These are phyloP conservation scores for Notiomystis cincta DNA, from an alignment of 2,113 vertebrate species.

Conservation along the genomic window DNA sequence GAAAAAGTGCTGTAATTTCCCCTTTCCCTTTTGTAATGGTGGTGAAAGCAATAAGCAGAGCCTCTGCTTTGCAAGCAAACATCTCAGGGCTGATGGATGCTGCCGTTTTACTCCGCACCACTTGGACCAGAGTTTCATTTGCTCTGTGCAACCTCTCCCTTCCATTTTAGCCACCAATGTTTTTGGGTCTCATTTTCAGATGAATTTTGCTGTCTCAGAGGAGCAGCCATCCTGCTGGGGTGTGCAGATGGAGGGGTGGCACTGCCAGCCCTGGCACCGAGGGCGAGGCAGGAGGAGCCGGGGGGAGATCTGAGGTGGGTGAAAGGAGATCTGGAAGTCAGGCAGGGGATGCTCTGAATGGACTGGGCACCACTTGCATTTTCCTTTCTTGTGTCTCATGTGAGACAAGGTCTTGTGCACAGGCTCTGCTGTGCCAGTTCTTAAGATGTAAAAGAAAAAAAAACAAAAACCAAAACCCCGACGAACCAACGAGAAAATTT, in stretches of 20 bases:
- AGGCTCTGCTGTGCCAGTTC: not conserved
- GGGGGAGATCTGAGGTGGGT: not conserved
- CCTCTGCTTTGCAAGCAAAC: not conserved
- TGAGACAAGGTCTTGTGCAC: accelerated
- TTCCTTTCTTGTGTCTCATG: not conserved
- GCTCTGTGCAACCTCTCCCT: not conserved
- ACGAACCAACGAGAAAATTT: not conserved
- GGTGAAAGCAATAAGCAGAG: not conserved
- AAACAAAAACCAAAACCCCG: not conserved
- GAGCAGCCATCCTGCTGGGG: not conserved
- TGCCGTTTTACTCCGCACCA: not conserved
- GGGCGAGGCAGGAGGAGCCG: accelerated
- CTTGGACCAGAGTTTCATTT: not conserved
- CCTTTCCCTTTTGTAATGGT: not conserved
- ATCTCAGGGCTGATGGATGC: not conserved
- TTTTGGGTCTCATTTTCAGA: not conserved
- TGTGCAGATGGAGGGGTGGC: not conserved
- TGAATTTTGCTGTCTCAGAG: not conserved
- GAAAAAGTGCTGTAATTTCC: not conserved
- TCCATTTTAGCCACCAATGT: not conserved
- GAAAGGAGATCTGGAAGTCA: not conserved
- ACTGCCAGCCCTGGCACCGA: not conserved
- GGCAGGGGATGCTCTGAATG: not conserved
- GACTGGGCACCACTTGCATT: not conserved
- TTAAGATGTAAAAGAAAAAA: not conserved